Evolutionary conservation across 2,113 vertebrate genomes (phyloP).

Genomic region (Sphyrna mokarran): DNA sequence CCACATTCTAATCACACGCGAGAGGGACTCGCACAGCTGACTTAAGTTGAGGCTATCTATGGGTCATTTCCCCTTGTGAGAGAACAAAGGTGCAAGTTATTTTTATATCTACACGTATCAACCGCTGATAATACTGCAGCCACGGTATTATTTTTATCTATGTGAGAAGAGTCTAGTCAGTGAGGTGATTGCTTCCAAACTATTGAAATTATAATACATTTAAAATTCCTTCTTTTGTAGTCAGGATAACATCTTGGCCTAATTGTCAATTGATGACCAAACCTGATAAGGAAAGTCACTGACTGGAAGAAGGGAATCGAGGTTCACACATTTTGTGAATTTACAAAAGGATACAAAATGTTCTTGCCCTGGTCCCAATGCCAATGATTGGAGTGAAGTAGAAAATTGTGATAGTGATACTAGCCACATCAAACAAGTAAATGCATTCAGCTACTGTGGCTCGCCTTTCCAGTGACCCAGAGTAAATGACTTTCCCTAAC

Average conservation of each 20-base stretch:
- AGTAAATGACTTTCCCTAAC: conserved; percentile 26
- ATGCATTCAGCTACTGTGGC: conserved; percentile 16
- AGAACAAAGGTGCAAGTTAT: too few relatives aligned
- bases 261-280: not conserved
- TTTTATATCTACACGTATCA: not conserved
- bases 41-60: not conserved
- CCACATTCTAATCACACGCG: not conserved
- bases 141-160: not conserved
- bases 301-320: not conserved
- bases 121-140: not conserved
- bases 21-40: not conserved
- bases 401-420: conserved; percentile 21
- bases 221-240: not conserved
- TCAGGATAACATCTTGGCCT: not conserved
- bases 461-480: conserved; percentile 22
- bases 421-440: conserved; percentile 28
- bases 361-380: not conserved
- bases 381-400: conserved; percentile 15
- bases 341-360: not conserved
- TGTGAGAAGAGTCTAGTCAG: not conserved
- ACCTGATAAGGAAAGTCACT: not conserved
- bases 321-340: not conserved
- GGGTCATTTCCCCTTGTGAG: not conserved
- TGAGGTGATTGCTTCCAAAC: not conserved
- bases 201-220: not conserved